Conservation (phyloP, 2,113 vertebrate genomes). For the Phylloscopus trochilus region DNA sequence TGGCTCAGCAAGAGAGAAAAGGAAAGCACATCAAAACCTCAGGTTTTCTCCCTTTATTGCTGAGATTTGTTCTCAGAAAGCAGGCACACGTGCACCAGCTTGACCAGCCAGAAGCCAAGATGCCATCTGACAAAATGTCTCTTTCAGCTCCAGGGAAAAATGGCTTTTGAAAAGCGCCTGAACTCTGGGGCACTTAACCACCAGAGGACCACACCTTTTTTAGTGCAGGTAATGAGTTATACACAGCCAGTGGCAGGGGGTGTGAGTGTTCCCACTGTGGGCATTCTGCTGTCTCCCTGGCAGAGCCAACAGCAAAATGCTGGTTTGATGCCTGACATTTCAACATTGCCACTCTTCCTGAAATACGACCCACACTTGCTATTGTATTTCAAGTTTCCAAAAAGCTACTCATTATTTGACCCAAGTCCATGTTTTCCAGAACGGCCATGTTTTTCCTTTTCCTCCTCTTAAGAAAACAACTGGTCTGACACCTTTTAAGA, state of each 20-base stretch:
- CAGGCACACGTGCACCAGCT: not conserved
- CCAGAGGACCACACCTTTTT: not conserved
- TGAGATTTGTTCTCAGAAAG: not conserved
- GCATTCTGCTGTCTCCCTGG: not conserved
- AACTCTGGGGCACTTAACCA: not conserved
- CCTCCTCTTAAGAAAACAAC: not conserved
- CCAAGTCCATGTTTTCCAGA: not conserved
- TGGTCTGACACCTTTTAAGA: not conserved
- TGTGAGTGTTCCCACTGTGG: not conserved
- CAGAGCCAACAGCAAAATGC: not conserved
- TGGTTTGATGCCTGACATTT: not conserved
- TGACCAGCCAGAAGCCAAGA: not conserved
- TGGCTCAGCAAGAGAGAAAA: not conserved
- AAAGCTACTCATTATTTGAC: not conserved
- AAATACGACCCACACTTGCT: not conserved
- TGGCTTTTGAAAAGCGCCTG: not conserved
- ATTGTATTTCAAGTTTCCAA: not conserved
- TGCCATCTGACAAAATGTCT: not conserved
- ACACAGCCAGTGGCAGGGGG: not conserved
- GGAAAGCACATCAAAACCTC: not conserved
- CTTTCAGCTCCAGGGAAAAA: not conserved
- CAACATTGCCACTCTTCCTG: not conserved
- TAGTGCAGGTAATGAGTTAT: fast-evolving
- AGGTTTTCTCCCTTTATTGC: not conserved
- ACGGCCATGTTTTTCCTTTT: not conserved